Base-by-base conservation (phyloP, 1,140 invertebrate species). In the Euwallacea similis region DNA sequence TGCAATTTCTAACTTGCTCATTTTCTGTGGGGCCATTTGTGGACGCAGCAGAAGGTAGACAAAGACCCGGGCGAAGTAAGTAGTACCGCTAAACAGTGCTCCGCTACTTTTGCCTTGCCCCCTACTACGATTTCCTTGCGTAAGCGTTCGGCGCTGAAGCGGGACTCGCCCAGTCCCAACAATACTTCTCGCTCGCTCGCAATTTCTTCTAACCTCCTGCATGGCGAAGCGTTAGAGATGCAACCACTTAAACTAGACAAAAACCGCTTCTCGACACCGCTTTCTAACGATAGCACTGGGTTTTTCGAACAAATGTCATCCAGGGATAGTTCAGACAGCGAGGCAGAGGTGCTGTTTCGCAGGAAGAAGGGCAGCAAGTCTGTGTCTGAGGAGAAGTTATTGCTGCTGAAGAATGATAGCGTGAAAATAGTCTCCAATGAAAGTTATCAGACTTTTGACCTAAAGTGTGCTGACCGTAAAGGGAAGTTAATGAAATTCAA, bases 11-110 rank as follows among this genome's bases (percentile, higher is more conserved):
- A 33, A 33, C 21, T 33, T 33, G 43, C 8, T 75, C 74, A 46
- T 76, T 76, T 75, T 73, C 60, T 74, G 67, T 71, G 72, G 54
- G 59, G 60, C 71, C 56, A 65, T 61, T n/a, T 63, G 47, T 55
- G 76, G 77, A 77, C 74, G 83, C 83, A 85, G 84, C 81, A 85
- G 79, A 84, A 79, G 73, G 83, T 84, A 76, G 82, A 84, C 76
- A 85, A 83, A 76, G 68, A 79, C 55, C 33, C 81, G 41, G 76
- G 81, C 75, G 84, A 86, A 84, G 85, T 86, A 86, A 86, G 85
- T 86, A 86, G 55, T 64, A 55, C 53, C 44, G 21, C 21, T 33
- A 59, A 56, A 16, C 59, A 67, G 69, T 69, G 21, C 11, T 63
- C 55, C 71, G n/a, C 73, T 64, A 62, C 73, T 67, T 73, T 73